Base-by-base conservation (phyloP, 2,888 invertebrate genomes). In the Pteria penguin region DNA sequence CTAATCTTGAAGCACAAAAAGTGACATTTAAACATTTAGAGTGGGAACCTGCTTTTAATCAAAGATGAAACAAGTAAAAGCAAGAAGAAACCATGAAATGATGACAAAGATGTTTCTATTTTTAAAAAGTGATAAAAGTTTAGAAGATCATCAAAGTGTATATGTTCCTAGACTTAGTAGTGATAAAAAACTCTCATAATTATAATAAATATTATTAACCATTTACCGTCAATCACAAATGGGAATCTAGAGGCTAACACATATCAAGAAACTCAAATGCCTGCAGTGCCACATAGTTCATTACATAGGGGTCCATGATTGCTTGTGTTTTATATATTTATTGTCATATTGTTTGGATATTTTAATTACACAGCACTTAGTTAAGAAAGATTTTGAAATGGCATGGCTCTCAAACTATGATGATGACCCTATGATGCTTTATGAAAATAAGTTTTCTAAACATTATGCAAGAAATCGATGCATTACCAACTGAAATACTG, bases 401-500 rank as follows among this genome's bases (percentile, higher is more conserved):
- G 55, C 68, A 31, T 18, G 68, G n/a, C 32, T 68, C 3, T 57
- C 55, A 5, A 68, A 32, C 14, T 68, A 24, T 32, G 57, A 68
- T 33, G 72, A 72, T 27, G 29, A 63, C n/a, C 55, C 63, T 14
- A 65, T 63, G 55, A 55, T 63, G 31, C 57, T 2, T 63, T 2
- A 57, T 14, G 72, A 65, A 72, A 26, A 54, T 8, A 24, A 26
- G 33, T 26, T 55, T 72, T 32, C 22, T 22, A 26, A 55, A 65
- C 4, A 72, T 63, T 26, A 72, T 72, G 72, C 18, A 31, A 8
- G 72, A 72, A n/a, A 14, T 65, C 11, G 66, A 22, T n/a, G 65
- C 66, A 14, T 58, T 66, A 4, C n/a, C 55, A 4, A 72, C 66
- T 27, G 72, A 72, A 11, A 31, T n/a, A 31, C 45, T 72, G 4